These are phyloP conservation scores for Macrotis lagotis DNA, from an alignment of 2,113 vertebrate genomes.

Conservation along the genomic window DNA sequence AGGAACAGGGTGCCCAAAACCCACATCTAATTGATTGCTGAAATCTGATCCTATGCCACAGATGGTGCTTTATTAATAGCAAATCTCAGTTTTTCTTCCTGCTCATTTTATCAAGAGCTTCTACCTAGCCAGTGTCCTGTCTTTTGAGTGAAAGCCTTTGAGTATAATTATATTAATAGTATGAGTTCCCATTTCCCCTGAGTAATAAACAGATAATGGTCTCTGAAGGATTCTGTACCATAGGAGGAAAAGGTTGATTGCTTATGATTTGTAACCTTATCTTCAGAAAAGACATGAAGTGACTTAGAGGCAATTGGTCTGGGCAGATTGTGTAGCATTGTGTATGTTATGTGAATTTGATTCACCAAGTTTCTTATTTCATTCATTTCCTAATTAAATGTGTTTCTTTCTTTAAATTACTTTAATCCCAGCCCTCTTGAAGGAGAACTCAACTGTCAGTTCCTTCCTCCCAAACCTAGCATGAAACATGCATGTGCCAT, in stretches of 20 bases:
- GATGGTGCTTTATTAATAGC: conserved; percentile 73
- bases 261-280: conserved; percentile 8
- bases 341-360: neutral
- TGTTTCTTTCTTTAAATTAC: neutral
- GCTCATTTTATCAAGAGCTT: conserved; percentile 62
- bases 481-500: neutral
- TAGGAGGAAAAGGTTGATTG: neutral
- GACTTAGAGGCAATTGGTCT: conserved; percentile 14
- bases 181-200: conserved; percentile 34
- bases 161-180: conserved; percentile 61
- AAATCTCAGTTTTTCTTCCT: conserved; percentile 61
- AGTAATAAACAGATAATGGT: neutral
- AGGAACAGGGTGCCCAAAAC: conserved; percentile 61
- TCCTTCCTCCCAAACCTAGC: neutral
- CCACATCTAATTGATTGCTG: conserved; percentile 77
- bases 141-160: conserved; percentile 28
- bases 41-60: conserved; percentile 77
- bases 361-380: neutral
- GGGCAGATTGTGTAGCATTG: neutral
- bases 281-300: conserved; percentile 23
- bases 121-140: conserved; percentile 18
- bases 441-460: neutral
- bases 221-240: conserved; percentile 52
- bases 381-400: neutral
- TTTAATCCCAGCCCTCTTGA: neutral